Percentiles rank a stretch among this genome's conserved stretches.
These are phyloP conservation scores for Netelia inedita DNA, from an alignment of 2,888 invertebrate species.

Conservation along the genomic window DNA sequence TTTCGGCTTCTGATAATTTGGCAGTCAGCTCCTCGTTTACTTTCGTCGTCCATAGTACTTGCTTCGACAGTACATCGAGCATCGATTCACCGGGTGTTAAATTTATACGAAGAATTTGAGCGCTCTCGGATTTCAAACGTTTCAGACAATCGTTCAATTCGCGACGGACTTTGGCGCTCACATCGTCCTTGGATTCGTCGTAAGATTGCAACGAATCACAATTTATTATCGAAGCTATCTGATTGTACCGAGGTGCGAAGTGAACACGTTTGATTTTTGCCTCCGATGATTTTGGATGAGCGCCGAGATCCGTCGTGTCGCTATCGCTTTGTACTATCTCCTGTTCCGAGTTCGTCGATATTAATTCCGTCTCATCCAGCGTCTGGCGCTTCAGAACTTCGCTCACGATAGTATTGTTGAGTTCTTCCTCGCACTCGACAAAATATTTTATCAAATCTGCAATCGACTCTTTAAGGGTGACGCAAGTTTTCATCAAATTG, in stretches of 20 bases:
- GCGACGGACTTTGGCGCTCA: conserved; percentile 87
- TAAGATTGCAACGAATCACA: conserved; percentile 88
- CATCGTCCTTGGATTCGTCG: conserved; percentile 86
- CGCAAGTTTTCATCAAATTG: conserved; percentile 88
- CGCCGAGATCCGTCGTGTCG: conserved; percentile 26
- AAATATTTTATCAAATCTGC: conserved; percentile 91
- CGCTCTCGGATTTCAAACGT: conserved; percentile 90
- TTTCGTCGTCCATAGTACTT: conserved; percentile 74
- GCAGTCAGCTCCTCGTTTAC: conserved; percentile 83
- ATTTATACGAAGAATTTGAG: conserved; percentile 89
- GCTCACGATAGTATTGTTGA: conserved; percentile 91
- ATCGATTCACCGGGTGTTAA: conserved; percentile 74
- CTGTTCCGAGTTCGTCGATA: conserved; percentile 72
- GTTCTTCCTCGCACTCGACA: conserved; percentile 91
- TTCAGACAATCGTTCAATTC: conserved; percentile 90
- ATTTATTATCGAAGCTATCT: conserved; percentile 84
- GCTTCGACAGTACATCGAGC: conserved; percentile 72
- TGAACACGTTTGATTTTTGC: conserved; percentile 87
- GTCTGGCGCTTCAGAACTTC: conserved; percentile 86
- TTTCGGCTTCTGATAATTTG: conserved; percentile 88
- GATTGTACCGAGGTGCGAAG: conserved; percentile 89
- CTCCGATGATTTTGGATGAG: conserved; percentile 70
- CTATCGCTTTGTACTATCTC: conserved; percentile 61
- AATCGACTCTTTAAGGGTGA: conserved; percentile 89
- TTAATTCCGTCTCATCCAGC: conserved; percentile 25